Base-by-base conservation (phyloP, 2,797 vertebrate species). In the Alcedo atthis region DNA sequence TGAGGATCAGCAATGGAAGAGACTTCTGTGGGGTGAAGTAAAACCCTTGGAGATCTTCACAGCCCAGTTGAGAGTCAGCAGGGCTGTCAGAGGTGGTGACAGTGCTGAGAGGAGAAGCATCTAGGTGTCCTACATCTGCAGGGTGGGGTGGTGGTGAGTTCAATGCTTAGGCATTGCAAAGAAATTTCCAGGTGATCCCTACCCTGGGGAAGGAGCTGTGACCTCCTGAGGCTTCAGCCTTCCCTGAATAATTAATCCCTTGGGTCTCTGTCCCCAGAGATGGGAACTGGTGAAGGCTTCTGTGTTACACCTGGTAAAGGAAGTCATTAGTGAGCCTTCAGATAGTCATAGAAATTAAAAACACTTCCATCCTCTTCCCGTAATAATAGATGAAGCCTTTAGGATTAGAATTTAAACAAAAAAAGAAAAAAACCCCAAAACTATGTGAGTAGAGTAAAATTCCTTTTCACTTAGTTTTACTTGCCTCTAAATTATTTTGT, bases 231-330 rank as follows among this genome's bases (percentile, higher is more conserved):
- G 68, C 49, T 90, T 78, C 43, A 75, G 51, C 20, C 43, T 68
- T 74, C 51, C 76, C 61, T 51, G 54, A 64, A 45, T 89, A 85
- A 85, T 91, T 82, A 62, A 77, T 82, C 78, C 9, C 0, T 12
- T 75, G 85, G 57, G 68, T 84, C 64, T 86, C 26, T 71, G 57
- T 75, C 92, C 69, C 76, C n/a, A 5, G 91, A 69, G 85, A 55
- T 74, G 90, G 59, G 91, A 73, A 15, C 18, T 83, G 49, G 53
- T 0, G 3, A 77, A 86, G 74, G 64, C 81, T 86, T 40, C 64
- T 33, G 10, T 66, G 70, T 81, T 91, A 88, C 74, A 84, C 94
- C 87, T 93, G 89, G 77, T 77, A 86, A 77, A 76, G 80, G 70
- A 83, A 91, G 61, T 78, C 17, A 45, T 94, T 87, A 94, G 79